Evolutionary conservation across 2,888 invertebrate genomes (phyloP).

Genomic region (Tribolium freemani): DNA sequence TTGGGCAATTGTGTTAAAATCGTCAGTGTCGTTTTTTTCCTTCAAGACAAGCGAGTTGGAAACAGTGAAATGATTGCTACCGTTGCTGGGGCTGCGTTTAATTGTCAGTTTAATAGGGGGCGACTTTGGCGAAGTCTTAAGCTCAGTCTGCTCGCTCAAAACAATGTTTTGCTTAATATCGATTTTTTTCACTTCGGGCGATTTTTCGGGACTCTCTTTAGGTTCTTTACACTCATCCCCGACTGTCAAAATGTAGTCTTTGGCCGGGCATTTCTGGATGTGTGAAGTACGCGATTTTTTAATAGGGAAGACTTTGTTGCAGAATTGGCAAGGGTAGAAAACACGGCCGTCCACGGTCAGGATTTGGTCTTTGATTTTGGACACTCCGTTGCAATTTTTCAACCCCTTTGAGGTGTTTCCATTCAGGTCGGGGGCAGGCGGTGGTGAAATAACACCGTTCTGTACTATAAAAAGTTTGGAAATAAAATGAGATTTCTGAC

Average conservation of each 20-base stretch:
- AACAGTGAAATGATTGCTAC: slow-evolving; percentile 5
- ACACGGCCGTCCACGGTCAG: slow-evolving; percentile 22
- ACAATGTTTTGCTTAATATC: slow-evolving; percentile 29
- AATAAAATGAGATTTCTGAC: background rate
- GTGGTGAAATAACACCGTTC: background rate
- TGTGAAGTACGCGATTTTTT: slow-evolving; percentile 31
- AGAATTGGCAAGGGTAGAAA: slow-evolving; percentile 32
- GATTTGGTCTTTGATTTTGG: slow-evolving; percentile 13
- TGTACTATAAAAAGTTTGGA: background rate
- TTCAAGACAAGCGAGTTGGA: slow-evolving; percentile 18
- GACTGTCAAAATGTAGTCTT: slow-evolving; percentile 31
- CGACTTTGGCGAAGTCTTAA: background rate
- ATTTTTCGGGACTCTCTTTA: background rate
- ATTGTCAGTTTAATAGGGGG: slow-evolving; percentile 21
- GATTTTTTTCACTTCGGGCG: background rate
- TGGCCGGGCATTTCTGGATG: slow-evolving; percentile 30
- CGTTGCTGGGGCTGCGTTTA: background rate
- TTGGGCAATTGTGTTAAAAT: slow-evolving; percentile 3
- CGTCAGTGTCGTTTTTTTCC: slow-evolving; percentile 16
- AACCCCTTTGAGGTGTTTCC: slow-evolving; percentile 14
- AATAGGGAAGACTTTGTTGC: slow-evolving; percentile 38
- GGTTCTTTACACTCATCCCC: background rate
- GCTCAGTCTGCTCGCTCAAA: slow-evolving; percentile 7
- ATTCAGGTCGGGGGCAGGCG: slow-evolving; percentile 1
- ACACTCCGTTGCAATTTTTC: background rate